Evolutionary conservation across 23 tunicate genomes (phyloP), one percentile per base, ranked within the genome.

Genomic region (Styela plicata): DNA sequence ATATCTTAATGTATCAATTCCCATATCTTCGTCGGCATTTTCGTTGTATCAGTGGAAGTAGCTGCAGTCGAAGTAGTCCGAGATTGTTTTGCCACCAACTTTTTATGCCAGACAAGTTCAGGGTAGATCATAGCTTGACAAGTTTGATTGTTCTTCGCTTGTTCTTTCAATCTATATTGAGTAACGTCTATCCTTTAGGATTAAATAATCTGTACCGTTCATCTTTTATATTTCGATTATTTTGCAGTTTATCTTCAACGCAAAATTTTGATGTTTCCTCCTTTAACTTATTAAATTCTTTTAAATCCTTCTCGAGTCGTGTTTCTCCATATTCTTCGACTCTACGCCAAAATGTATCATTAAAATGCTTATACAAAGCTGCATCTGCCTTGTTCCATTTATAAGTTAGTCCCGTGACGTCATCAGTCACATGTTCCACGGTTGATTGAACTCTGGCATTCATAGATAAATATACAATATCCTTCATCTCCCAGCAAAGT

Each of bases 371-470:
- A 37, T 52, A 91, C 27, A 91, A 37, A 10, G 66, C 74, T 2
- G 76, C 34, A 35, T 91, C 97, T 1, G 77, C 68, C 52, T 83
- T 86, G 70, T 91, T 91, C 97, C 97, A 91, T 2, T 73, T 25
- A 44, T 67, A 53, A 21, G 86, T 86, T 63, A 82, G 78, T 0
- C 24, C 64, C 25, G 2, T 2, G 19, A 70, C 33, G 2, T 36
- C 62, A 3, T 33, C 33, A 0, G 71, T 36, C n/a, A 74, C 68
- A 34, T 63, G 36, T 0, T 44, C 70, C 3, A 36, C 34, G n/a
- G 33, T 33, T 1, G 81, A 37, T 22, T 61, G n/a, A 24, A 24
- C 7, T 64, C 90, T 86, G 31, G 97, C 75, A 74, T 91, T 91
- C 52, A 86, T 3, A 2, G 57, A 62, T 24, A 91, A 63, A 64